Evolutionary conservation across 2,888 invertebrate species (phyloP), one percentile per base, ranked within the genome.

Genomic region (Protodeltote pygarga): DNA sequence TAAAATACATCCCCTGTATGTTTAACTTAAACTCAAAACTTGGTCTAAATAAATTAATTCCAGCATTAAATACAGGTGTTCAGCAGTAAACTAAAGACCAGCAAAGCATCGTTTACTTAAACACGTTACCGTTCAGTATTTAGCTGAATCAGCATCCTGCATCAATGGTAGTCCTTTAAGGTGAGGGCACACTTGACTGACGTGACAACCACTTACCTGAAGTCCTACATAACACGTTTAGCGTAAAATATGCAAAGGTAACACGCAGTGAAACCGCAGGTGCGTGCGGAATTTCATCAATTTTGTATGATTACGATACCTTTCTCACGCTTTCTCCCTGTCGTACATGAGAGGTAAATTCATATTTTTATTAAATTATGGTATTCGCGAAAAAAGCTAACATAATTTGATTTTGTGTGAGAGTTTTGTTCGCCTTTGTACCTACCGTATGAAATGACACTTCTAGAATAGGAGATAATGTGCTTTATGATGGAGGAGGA

Each of bases 101-200:
- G 28, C 23, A 19, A 27, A 42, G 44, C 53, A 51, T 41, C 62
- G 64, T 66, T 74, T 63, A 66, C 63, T 70, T 60, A 60, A 72
- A 65, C 67, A 73, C 65, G 65, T 71, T 73, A 75, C 67, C 69
- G 65, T 64, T 63, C 59, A 54, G 65, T 62, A 68, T 71, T 75
- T 71, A 74, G 76, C 73, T 69, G 77, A 78, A 59, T 75, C 73
- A 70, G 68, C 57, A 38, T 34, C 54, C 46, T 53, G 46, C 48
- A 46, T 33, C 57, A 47, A 55, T 39, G 34, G 29, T 44, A 15
- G 32, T 54, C 33, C 15, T 49, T 39, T 45, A 66, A 44, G 42
- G 45, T 32, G 13, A 10, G 14, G 4, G 4, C 41, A 57, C 45
- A 61, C 23, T 28, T 1, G 3, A 16, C 20, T 9, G 8, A 15